Evolutionary conservation across 2,797 vertebrate genomes (phyloP), one percentile per base, ranked within the genome.

Genomic region (Calcarius lapponicus): DNA sequence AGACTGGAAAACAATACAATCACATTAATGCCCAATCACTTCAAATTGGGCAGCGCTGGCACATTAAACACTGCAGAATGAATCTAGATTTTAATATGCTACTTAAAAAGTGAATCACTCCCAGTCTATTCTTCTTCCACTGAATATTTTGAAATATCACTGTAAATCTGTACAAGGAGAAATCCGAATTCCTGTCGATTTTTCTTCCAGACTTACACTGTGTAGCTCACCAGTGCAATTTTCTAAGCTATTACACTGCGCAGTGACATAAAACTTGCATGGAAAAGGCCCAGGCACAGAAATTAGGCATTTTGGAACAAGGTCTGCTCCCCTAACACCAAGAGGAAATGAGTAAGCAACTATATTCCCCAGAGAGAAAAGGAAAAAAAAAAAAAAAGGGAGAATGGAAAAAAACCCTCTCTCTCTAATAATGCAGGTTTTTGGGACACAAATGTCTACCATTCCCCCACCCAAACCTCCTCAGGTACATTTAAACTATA

Each of bases 301-400:
- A 84, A 90, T 34, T 0, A 50, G 28, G 31, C 36, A 31, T 67
- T 92, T 54, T 71, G 36, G 67, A 90, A 75, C 6, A 81, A 78
- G 9, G 28, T 47, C 24, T 13, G 20, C 25, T 78, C 17, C 51
- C 20, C 18, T 2, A 7, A 50, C 22, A 64, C 20, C 17, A 51
- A 66, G 31, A n/a, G 2, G 18, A 91, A 89, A 84, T 34, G 17
- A 88, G 18, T 4, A 86, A 72, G 31, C 24, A 74, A 31, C 20
- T 80, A 48, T 16, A 58, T 16, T 72, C 15, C 36, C 75, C 45
- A 26, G 7, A 57, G 15, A 8, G 8, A 58, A 42, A 16, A 38
- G 1, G 2, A 34, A 34, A 10, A 24, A 2, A 34, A 9, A 21
- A 43, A 45, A 22, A 16, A 5, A 9, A 5, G 0, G 1, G 9